Conservation (phyloP, 2,888 invertebrate genomes). For the Harmothoe impar region DNA sequence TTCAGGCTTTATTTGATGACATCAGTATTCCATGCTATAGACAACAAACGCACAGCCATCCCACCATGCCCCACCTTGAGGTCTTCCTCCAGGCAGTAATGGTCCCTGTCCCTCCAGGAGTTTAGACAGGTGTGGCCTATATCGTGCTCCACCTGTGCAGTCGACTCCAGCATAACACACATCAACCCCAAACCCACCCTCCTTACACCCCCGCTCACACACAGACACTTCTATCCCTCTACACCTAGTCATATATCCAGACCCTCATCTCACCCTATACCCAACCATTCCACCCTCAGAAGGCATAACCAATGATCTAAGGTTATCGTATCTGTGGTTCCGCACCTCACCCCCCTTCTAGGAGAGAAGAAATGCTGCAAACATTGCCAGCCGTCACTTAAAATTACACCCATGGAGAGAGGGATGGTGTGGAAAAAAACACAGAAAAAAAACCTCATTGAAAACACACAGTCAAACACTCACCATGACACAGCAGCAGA, state of each 20-base stretch:
- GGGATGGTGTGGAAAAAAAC: not conserved
- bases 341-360: conserved; percentile 1
- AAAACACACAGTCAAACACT: too few relatives aligned
- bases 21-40: too few relatives aligned
- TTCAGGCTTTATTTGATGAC: too few relatives aligned
- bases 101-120: not conserved
- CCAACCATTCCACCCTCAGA: not conserved
- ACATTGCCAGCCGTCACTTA: conserved; percentile 12
- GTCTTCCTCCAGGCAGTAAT: conserved; percentile 18
- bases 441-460: not conserved
- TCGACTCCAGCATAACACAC: not conserved
- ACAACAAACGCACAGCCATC: too few relatives aligned
- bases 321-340: not conserved
- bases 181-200: conserved; percentile 13
- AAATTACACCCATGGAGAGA: conserved; percentile 22
- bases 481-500: not conserved
- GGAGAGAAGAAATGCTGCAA: not conserved
- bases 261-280: not conserved
- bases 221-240: not conserved
- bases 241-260: too few relatives aligned
- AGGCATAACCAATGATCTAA: not conserved
- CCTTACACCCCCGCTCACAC: not conserved
- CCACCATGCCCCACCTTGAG: not conserved
- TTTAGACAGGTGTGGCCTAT: conserved; percentile 41
- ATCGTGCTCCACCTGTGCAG: conserved; percentile 38